Conservation (phyloP, 2,888 invertebrate genomes). For the Agonopterix subpropinquella region DNA sequence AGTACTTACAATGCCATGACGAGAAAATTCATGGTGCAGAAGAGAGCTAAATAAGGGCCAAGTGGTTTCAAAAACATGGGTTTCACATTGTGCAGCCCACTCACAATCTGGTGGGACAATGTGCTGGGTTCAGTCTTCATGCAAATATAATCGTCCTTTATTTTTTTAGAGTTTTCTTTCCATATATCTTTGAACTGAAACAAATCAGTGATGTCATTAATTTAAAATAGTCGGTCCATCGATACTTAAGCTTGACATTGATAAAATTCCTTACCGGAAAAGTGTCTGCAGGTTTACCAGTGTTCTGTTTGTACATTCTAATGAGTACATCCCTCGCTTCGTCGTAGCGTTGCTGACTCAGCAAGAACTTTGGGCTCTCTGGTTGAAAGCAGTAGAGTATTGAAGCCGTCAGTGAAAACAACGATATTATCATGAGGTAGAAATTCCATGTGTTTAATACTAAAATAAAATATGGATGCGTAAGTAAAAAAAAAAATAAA, state of each 20-base stretch:
- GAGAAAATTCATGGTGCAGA: constrained; percentile 26
- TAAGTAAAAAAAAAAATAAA: too few species aligned
- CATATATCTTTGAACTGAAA: constrained; percentile 33
- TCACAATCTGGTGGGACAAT: background rate
- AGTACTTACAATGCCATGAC: constrained; percentile 33
- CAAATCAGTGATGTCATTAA: too few species aligned
- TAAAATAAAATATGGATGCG: constrained; percentile 31
- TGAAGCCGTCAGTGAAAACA: constrained; percentile 41
- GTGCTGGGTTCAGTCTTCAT: constrained; percentile 8
- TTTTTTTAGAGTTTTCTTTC: constrained; percentile 19
- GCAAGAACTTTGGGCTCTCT: constrained; percentile 55
- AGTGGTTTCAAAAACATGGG: too few species aligned
- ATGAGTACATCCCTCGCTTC: constrained; percentile 48
- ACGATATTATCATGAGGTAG: constrained; percentile 40
- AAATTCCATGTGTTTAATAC: constrained; percentile 59
- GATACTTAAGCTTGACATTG: too few species aligned
- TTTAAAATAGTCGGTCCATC: too few species aligned
- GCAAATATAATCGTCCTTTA: constrained; percentile 10
- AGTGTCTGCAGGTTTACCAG: constrained; percentile 38
- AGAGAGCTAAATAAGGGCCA: constrained; percentile 13
- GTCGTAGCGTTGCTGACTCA: constrained; percentile 44
- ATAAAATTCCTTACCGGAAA: constrained; percentile 36
- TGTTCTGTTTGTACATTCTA: constrained; percentile 48
- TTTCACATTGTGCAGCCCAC: too few species aligned
- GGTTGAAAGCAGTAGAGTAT: constrained; percentile 40